Percentiles rank a stretch among this genome's conserved stretches.
Conservation (phyloP, 2,888 invertebrate species). For the Listrodromus nycthemerus region DNA sequence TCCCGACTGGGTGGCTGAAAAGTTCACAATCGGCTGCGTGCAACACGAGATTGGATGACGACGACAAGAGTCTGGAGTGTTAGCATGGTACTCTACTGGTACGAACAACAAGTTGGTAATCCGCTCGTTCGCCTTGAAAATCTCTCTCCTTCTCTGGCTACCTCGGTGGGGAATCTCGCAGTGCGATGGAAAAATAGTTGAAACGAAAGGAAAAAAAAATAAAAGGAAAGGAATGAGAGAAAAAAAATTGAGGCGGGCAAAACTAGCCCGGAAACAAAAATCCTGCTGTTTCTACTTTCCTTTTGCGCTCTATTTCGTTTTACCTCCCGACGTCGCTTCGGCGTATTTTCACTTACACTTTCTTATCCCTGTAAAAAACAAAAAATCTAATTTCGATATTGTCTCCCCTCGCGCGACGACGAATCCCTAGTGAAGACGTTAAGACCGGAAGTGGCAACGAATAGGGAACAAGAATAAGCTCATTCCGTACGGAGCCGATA, state of each 20-base stretch:
- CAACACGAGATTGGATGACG: conserved; percentile 66
- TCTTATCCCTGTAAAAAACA: conserved; percentile 34
- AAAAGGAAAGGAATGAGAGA: not conserved
- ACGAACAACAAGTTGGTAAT: conserved; percentile 74
- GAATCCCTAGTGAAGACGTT: not conserved
- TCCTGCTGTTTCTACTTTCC: conserved; percentile 48
- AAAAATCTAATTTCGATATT: conserved; percentile 37
- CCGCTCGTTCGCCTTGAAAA: conserved; percentile 67
- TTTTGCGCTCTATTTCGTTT: conserved; percentile 24
- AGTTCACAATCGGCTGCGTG: conserved; percentile 66
- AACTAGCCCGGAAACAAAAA: conserved; percentile 62
- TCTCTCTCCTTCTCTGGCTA: conserved; percentile 52
- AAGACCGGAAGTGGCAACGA: conserved; percentile 4
- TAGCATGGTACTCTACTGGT: conserved; percentile 65
- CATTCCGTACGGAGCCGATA: conserved; percentile 46
- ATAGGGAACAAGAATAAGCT: conserved; percentile 34
- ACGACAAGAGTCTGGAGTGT: conserved; percentile 65
- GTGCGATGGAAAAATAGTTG: conserved; percentile 45
- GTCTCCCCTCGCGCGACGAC: no score
- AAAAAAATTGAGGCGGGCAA: conserved; percentile 20
- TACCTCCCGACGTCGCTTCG: conserved; percentile 21
- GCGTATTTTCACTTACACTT: conserved; percentile 43
- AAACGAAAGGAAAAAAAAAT: conserved; percentile 10
- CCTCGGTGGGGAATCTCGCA: conserved; percentile 43
- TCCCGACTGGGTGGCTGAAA: conserved; percentile 50